phyloP scores from a whole-genome alignment of 2,888 invertebrate genomes.

The Laothoe populi region DNA sequence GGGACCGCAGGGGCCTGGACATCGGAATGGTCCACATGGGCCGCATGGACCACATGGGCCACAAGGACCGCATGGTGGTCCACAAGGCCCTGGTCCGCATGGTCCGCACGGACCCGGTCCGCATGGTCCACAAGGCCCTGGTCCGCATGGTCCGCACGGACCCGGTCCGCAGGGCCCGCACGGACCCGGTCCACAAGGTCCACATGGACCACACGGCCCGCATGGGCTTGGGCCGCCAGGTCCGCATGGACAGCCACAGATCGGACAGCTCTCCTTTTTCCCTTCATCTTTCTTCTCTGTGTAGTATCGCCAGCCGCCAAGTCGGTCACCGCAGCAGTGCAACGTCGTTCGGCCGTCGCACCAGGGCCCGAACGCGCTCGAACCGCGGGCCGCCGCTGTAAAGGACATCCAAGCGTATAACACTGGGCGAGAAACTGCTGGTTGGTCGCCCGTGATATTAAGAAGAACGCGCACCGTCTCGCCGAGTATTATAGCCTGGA shows the following conservation, averaged over 20 bases:
- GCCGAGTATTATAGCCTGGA: conserved; percentile 77
- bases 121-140: conserved; percentile 39
- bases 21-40: conserved; percentile 48
- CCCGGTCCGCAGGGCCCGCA: conserved; percentile 57
- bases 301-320: conserved; percentile 46
- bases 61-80: conserved; percentile 42
- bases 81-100: conserved; percentile 43
- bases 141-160: conserved; percentile 50
- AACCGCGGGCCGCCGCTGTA: conserved; percentile 57
- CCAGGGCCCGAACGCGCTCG: conserved; percentile 39
- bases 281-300: conserved; percentile 56
- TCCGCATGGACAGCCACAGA: conserved; percentile 43
- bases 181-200: conserved; percentile 43
- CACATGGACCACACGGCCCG: conserved; percentile 37
- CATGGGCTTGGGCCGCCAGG: conserved; percentile 40
- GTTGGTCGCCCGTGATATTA: conserved; percentile 66
- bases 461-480: conserved; percentile 67
- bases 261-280: conserved; percentile 44
- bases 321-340: conserved; percentile 57
- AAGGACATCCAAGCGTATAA: conserved; percentile 75
- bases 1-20: conserved; percentile 42
- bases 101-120: conserved; percentile 55
- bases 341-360: conserved; percentile 44
- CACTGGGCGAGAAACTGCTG: conserved; percentile 63
- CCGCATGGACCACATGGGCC: conserved; percentile 46